A percentile compares a stretch with the other conserved stretches of the same genome.
Conservation (phyloP, 2,888 invertebrate genomes). For the Thelaira solivaga region DNA sequence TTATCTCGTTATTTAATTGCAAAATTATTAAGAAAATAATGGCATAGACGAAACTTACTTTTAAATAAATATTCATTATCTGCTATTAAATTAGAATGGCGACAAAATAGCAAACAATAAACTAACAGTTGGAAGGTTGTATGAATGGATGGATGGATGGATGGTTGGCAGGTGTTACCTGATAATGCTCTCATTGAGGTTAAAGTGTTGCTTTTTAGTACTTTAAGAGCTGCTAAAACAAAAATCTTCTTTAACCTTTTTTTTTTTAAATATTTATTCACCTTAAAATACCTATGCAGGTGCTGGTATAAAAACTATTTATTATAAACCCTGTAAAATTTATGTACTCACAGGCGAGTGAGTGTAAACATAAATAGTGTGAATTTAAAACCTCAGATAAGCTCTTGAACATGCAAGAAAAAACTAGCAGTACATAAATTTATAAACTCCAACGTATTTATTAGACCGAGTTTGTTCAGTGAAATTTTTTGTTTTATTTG, state of each 20-base stretch:
- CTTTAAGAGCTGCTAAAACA: conserved; percentile 43
- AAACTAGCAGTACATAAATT: background rate
- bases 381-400: conserved; percentile 51
- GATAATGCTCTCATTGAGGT: background rate
- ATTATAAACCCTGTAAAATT: too few species aligned
- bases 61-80: conserved; percentile 45
- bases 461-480: background rate
- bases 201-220: conserved; percentile 17
- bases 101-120: conserved; percentile 20
- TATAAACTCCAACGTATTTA: background rate
- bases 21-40: conserved; percentile 14
- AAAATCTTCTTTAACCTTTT: conserved; percentile 47
- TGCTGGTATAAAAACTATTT: too few species aligned
- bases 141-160: background rate
- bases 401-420: conserved; percentile 6
- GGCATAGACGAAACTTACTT: background rate
- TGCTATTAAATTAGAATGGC: conserved; percentile 30
- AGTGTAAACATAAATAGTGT: conserved; percentile 58
- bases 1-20: too few species aligned
- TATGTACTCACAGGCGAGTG: too few species aligned
- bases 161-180: background rate
- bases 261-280: conserved; percentile 41
- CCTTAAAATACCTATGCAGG: background rate
- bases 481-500: too few species aligned
- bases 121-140: background rate